A percentile compares a stretch with the other conserved stretches of the same genome.
phyloP scores from a whole-genome alignment of 2,113 vertebrate genomes.

The Proterorhinus semilunaris region DNA sequence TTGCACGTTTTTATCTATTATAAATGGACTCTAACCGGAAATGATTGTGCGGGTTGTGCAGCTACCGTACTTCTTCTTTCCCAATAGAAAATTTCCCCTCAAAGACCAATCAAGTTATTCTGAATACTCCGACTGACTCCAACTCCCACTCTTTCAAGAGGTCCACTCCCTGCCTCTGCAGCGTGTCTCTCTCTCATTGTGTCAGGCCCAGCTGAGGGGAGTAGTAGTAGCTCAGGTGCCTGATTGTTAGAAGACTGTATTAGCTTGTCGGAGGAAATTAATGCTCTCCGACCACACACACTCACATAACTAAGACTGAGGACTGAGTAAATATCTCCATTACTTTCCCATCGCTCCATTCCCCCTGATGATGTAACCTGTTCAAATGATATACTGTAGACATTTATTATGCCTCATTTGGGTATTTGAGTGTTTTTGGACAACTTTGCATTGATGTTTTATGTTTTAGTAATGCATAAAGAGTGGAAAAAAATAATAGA shows the following conservation, averaged over 20 bases:
- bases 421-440: no score
- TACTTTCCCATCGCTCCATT: conserved; percentile 49
- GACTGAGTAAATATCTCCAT: conserved; percentile 59
- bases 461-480: no score
- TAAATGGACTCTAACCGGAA: no score
- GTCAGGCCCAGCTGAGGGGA: conserved; percentile 44
- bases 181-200: conserved; percentile 22
- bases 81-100: no score
- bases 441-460: no score
- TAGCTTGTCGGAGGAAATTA: conserved; percentile 58
- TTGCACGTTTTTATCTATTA: no score
- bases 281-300: conserved; percentile 61
- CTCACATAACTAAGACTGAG: conserved; percentile 46
- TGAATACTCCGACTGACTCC: background rate
- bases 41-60: no score
- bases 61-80: no score
- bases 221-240: conserved; percentile 69
- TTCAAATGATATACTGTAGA: no score
- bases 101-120: background rate
- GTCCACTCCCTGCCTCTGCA: background rate
- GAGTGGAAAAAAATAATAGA: no score
- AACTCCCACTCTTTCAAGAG: background rate
- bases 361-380: conserved; percentile 66
- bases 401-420: background rate
- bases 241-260: conserved; percentile 63